Evolutionary conservation across 2,113 vertebrate species (phyloP).

Genomic region (Anser brachyrhynchus): DNA sequence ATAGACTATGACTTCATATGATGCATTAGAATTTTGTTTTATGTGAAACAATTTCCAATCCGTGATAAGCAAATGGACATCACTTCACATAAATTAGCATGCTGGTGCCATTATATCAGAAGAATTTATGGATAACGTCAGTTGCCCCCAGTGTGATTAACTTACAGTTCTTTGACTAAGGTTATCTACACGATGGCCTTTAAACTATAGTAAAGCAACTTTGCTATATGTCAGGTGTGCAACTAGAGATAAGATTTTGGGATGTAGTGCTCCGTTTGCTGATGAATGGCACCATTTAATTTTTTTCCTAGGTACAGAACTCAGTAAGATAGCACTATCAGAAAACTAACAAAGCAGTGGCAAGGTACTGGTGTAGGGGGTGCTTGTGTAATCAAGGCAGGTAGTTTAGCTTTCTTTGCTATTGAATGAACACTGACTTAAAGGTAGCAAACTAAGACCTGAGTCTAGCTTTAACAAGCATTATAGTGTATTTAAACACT

Average conservation of each 20-base stretch:
- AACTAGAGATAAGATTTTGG: conserved; percentile 52
- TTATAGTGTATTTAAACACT: fast-evolving
- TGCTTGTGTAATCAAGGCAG: not conserved
- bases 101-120: conserved; percentile 17
- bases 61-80: conserved; percentile 61
- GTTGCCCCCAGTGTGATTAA: conserved; percentile 51
- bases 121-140: conserved; percentile 63
- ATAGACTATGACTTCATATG: conserved; percentile 14
- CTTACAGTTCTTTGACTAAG: conserved; percentile 43
- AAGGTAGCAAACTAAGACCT: not conserved
- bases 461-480: not conserved
- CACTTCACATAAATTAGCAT: conserved; percentile 49
- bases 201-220: conserved; percentile 32
- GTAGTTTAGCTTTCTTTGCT: not conserved
- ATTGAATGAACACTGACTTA: not conserved
- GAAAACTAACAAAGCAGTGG: not conserved
- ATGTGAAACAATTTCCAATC: conserved; percentile 39
- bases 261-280: conserved; percentile 9
- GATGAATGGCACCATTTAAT: conserved; percentile 32
- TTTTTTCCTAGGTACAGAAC: not conserved
- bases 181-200: conserved; percentile 43
- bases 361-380: not conserved
- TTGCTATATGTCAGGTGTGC: conserved; percentile 46
- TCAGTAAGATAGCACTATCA: not conserved
- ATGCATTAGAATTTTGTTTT: conserved; percentile 61